Evolutionary conservation across 2,797 vertebrate species (phyloP).

Genomic region (Sus cebifrons): DNA sequence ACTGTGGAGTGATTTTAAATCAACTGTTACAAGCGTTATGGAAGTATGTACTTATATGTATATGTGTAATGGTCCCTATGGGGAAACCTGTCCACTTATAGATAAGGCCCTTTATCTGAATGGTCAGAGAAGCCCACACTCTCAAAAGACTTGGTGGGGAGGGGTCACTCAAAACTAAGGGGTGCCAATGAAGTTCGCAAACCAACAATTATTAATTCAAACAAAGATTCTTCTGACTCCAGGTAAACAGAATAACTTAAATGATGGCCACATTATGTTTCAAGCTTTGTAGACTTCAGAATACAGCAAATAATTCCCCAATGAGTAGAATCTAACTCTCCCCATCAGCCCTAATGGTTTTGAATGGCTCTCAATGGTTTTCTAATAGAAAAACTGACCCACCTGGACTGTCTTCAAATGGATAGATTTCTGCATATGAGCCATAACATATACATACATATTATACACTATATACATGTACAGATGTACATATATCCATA

Average conservation of each 20-base stretch:
- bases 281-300: conserved; percentile 63
- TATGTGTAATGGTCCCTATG: conserved; percentile 85
- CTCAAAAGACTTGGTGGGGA: conserved; percentile 51
- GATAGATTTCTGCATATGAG: conserved; percentile 87
- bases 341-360: conserved; percentile 75
- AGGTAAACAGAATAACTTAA: conserved; percentile 49
- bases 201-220: conserved; percentile 65
- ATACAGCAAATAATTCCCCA: conserved; percentile 54
- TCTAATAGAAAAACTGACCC: conserved; percentile 70
- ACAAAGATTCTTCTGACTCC: conserved; percentile 59
- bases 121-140: conserved; percentile 75
- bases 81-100: conserved; percentile 84
- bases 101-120: conserved; percentile 79
- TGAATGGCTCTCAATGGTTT: conserved; percentile 76
- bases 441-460: conserved; percentile 86
- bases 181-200: conserved; percentile 63
- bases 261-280: conserved; percentile 3
- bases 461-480: conserved; percentile 87
- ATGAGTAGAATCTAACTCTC: conserved; percentile 49
- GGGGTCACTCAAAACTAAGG: conserved; percentile 78
- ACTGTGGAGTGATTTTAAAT: conserved; percentile 84
- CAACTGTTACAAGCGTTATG: conserved; percentile 83
- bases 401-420: conserved; percentile 81
- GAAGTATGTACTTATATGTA: conserved; percentile 82
- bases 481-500: conserved; percentile 86